These are phyloP conservation scores for Musca domestica DNA, from an alignment of 1,140 invertebrate species.

Conservation along the genomic window DNA sequence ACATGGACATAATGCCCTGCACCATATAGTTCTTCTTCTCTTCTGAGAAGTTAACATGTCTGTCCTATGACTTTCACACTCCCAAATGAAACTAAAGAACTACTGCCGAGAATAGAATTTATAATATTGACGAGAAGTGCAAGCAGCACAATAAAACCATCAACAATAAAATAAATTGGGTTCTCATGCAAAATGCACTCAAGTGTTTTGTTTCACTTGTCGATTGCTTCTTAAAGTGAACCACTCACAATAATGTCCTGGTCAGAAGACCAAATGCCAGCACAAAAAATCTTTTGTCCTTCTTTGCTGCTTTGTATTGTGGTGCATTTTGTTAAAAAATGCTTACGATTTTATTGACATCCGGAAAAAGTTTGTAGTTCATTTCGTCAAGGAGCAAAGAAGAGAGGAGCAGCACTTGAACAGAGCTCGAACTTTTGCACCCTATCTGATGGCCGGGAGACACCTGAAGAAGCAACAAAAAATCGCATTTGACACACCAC, in stretches of 20 bases:
- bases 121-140: not conserved
- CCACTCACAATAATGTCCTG: not conserved
- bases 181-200: slow-evolving; percentile 11
- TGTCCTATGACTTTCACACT: too few species aligned
- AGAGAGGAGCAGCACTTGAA: too few species aligned
- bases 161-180: slow-evolving; percentile 8
- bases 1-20: too few species aligned
- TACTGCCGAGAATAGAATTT: too few species aligned
- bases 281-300: not conserved
- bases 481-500: too few species aligned
- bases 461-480: too few species aligned
- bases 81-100: too few species aligned
- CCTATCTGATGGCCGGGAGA: too few species aligned
- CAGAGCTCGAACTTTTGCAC: too few species aligned
- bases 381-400: too few species aligned
- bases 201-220: slow-evolving; percentile 8
- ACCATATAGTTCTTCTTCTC: too few species aligned
- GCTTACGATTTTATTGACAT: not conserved
- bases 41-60: too few species aligned
- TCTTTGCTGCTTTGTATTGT: not conserved
- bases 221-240: not conserved
- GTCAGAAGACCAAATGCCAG: not conserved
- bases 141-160: not conserved
- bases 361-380: not conserved
- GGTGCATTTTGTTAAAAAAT: slow-evolving; percentile 1